Evolutionary conservation across 2,113 vertebrate genomes (phyloP), one percentile per base, ranked within the genome.

Genomic region (Oreocharis arfaki): DNA sequence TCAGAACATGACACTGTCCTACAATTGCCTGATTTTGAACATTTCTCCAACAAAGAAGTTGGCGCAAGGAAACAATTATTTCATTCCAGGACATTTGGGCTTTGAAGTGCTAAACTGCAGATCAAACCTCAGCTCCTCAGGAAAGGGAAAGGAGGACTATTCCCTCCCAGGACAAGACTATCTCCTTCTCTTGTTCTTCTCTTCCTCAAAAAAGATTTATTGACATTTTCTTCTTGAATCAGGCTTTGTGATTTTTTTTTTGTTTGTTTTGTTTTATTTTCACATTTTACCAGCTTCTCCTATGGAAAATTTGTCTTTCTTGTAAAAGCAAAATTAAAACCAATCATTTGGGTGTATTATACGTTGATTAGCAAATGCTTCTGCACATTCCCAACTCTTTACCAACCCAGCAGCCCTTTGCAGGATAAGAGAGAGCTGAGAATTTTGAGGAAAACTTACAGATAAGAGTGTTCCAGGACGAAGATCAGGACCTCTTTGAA

Each of bases 1-100:
- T 15, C 42, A 37, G 28, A 60, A 91, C 60, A 24, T 14, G 27
- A 5, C 0, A 0, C 0, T 55, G 17, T 21, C 47, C 13, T 26
- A 23, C 8, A 63, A 37, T 5, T 28, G 17, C 9, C 32, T 78
- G 1, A 33, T 27, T 61, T 17, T 65, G 19, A 84, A 23, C 13
- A 4, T 9, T 81, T 41, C 1, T 88, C 6, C 21, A 21, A 18
- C 13, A 60, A 0, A 70, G 35, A 42, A 33, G 3, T 18, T 82
- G 32, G 6, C 5, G 15, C 16, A 42, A 87, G 21, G 10, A 60
- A 67, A 19, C 5, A 19, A 16, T 21, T 16, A 2, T 35, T 67
- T 63, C 9, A 7, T 50, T 69, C 23, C 46, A n/a, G 24, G 28
- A 4, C 2, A 1, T 75, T 55, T 60, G n/a, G 12, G 4, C 8